Percentiles rank a stretch among this genome's conserved stretches.
phyloP scores from a whole-genome alignment of 2,797 vertebrate genomes.

The Notolepis coatsorum region DNA sequence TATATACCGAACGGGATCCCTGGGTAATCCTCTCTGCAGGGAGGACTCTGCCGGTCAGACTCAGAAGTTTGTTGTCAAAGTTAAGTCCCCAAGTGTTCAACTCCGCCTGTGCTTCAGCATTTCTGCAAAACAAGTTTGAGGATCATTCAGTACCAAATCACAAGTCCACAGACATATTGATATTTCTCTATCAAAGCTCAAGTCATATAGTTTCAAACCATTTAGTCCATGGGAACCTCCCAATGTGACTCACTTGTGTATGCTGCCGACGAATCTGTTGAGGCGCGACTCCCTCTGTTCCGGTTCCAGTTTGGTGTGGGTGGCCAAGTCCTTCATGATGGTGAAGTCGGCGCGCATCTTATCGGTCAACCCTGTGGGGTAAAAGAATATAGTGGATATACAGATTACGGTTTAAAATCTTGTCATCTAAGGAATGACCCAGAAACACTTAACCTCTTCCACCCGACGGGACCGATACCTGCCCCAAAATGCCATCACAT shows the following conservation, averaged over 20 bases:
- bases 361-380: slow-evolving; percentile 88
- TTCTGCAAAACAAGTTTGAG: slow-evolving; percentile 71
- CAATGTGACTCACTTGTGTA: slow-evolving; percentile 79
- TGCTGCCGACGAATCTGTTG: slow-evolving; percentile 80
- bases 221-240: background rate
- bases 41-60: slow-evolving; percentile 87
- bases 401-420: background rate
- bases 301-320: slow-evolving; percentile 87
- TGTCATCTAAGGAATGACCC: too few relatives aligned
- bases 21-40: slow-evolving; percentile 90
- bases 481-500: too few relatives aligned
- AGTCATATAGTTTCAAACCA: background rate
- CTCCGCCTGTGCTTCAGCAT: slow-evolving; percentile 85
- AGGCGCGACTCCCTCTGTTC: slow-evolving; percentile 87
- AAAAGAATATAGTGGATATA: too few relatives aligned
- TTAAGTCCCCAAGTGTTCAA: slow-evolving; percentile 90
- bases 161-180: background rate
- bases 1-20: slow-evolving; percentile 78
- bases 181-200: background rate
- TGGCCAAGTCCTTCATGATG: slow-evolving; percentile 91
- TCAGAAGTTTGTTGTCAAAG: slow-evolving; percentile 88
- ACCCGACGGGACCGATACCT: too few relatives aligned
- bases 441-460: too few relatives aligned
- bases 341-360: slow-evolving; percentile 91
- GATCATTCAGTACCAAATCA: background rate